A percentile compares a stretch with the other conserved stretches of the same genome.
These are phyloP conservation scores for Adelognathus sp. DNA, from an alignment of 2,888 invertebrate genomes.

Conservation along the genomic window DNA sequence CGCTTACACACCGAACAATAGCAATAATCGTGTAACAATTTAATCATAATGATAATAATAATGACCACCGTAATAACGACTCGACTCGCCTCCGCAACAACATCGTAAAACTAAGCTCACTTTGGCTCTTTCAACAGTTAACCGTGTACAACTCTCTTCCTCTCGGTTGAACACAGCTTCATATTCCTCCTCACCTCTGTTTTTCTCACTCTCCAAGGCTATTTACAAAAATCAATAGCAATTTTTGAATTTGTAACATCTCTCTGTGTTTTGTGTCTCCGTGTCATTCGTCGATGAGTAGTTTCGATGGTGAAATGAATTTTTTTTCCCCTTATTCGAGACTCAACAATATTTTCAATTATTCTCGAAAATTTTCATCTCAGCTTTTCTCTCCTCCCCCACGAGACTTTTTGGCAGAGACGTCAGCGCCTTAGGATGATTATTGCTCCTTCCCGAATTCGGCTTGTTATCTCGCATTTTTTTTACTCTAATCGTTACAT, in stretches of 20 bases:
- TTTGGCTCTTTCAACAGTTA: conserved; percentile 43
- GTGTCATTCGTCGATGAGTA: background rate
- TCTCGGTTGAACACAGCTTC: conserved; percentile 14
- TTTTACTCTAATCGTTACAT: too few species aligned
- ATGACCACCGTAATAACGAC: conserved; percentile 72
- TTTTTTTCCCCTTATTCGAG: too few species aligned
- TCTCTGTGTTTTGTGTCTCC: background rate
- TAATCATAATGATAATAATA: conserved; percentile 64
- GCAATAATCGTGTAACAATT: conserved; percentile 51
- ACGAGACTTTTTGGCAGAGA: too few species aligned
- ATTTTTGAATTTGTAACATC: too few species aligned
- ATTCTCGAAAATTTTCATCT: too few species aligned
- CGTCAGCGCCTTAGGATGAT: too few species aligned
- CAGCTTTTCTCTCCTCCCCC: too few species aligned
- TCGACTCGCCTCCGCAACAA: conserved; percentile 54
- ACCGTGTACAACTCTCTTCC: conserved; percentile 5
- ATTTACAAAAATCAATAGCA: conserved; percentile 72
- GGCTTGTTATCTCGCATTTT: too few species aligned
- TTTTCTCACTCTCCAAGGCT: conserved; percentile 63
- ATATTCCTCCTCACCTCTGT: background rate
- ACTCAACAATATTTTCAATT: too few species aligned
- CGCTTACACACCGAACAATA: conserved; percentile 67
- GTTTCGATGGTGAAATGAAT: conserved; percentile 1
- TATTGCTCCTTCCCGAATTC: too few species aligned
- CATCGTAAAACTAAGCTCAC: conserved; percentile 52